Evolutionary conservation across 2,888 invertebrate species (phyloP).

Genomic region (Sarcophaga rosellei): DNA sequence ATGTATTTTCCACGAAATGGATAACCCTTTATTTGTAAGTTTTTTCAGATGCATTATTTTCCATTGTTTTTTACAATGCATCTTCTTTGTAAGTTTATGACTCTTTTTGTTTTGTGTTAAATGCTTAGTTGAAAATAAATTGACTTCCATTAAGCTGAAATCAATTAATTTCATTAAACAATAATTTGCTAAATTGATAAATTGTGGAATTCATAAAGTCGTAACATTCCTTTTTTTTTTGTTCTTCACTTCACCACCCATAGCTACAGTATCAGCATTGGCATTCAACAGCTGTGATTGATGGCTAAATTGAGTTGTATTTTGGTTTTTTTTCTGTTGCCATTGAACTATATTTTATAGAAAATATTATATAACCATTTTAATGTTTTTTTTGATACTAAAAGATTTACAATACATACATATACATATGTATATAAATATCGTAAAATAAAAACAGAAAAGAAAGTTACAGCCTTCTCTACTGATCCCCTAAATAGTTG

Average conservation of each 20-base stretch:
- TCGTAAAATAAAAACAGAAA: no score
- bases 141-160: slow-evolving; percentile 47
- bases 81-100: no score
- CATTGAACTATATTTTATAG: neutral
- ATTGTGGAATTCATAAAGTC: slow-evolving; percentile 35
- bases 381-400: neutral
- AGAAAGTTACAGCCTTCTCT: no score
- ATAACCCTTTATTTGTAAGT: no score
- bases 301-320: slow-evolving; percentile 24
- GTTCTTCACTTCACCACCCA: neutral
- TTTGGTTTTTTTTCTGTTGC: neutral
- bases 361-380: neutral
- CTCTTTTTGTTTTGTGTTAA: neutral
- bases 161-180: slow-evolving; percentile 50
- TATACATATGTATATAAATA: neutral
- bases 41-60: no score
- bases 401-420: neutral
- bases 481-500: no score
- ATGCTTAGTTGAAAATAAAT: neutral
- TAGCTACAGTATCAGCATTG: neutral
- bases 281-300: slow-evolving; percentile 51
- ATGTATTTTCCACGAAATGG: no score
- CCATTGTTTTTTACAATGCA: no score
- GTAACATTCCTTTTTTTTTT: slow-evolving; percentile 1
- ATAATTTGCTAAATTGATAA: slow-evolving; percentile 63